Conservation (phyloP, 2,888 invertebrate species). For the Ectobius pallidus region DNA sequence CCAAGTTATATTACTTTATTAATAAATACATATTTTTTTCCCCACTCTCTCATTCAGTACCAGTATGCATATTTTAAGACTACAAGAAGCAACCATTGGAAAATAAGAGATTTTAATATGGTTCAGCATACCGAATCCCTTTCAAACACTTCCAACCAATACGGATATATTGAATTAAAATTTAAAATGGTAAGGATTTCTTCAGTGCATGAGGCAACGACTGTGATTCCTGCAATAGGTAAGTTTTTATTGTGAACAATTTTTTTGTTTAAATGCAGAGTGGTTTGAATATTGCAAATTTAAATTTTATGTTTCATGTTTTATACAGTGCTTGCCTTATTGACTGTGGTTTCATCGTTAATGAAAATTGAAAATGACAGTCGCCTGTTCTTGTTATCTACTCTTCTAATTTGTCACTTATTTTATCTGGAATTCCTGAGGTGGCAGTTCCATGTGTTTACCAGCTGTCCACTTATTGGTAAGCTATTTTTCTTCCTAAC, state of each 20-base stretch:
- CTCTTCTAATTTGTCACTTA: not conserved
- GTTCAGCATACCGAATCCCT: too few relatives aligned
- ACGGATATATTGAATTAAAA: not conserved
- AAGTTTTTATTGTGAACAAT: not conserved
- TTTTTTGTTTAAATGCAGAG: too few relatives aligned
- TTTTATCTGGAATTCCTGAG: not conserved
- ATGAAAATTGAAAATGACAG: not conserved
- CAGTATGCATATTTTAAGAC: too few relatives aligned
- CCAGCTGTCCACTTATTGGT: not conserved
- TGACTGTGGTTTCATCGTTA: not conserved
- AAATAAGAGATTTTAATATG: too few relatives aligned
- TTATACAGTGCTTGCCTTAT: not conserved
- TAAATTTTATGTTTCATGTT: not conserved
- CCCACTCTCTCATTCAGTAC: too few relatives aligned
- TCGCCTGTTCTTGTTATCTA: not conserved
- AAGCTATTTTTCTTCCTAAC: too few relatives aligned
- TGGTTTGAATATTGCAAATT: too few relatives aligned
- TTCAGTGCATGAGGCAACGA: not conserved
- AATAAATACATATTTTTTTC: too few relatives aligned
- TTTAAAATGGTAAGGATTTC: not conserved
- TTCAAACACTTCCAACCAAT: too few relatives aligned
- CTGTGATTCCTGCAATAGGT: not conserved
- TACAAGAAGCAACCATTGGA: too few relatives aligned
- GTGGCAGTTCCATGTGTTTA: not conserved
- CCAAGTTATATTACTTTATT: too few relatives aligned